Percentiles rank a stretch among this genome's conserved stretches.
Conservation (phyloP, 2,888 invertebrate genomes). For the Drosophila pegasa region DNA sequence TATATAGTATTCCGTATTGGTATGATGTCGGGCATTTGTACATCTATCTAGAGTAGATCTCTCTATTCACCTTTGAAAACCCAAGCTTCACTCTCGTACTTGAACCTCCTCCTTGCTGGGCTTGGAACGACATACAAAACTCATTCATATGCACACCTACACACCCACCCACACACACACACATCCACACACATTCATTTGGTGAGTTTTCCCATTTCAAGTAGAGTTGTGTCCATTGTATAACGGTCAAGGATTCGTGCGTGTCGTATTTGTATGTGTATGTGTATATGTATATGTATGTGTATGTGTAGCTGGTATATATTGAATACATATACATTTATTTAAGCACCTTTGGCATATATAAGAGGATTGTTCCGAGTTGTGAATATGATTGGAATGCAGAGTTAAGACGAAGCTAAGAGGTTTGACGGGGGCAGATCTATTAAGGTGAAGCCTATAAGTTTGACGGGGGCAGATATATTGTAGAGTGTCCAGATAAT, state of each 20-base stretch:
- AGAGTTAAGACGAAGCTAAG: no score
- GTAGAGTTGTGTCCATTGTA: neutral
- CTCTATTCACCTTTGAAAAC: constrained; percentile 6
- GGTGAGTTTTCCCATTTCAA: constrained; percentile 2
- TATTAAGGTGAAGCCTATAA: no score
- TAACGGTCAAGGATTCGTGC: constrained; percentile 1
- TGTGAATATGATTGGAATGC: no score
- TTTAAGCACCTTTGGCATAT: neutral
- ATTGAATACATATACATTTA: neutral
- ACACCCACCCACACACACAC: constrained; percentile 10
- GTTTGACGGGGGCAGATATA: no score
- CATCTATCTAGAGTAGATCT: constrained; percentile 17
- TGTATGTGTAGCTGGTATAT: neutral
- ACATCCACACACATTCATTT: constrained; percentile 24
- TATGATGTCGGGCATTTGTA: constrained; percentile 25
- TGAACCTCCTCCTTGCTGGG: constrained; percentile 24
- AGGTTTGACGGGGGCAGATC: no score
- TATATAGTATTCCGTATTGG: constrained; percentile 23
- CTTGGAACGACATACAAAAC: constrained; percentile 15
- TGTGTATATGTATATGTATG: constrained; percentile 7
- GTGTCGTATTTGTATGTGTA: constrained; percentile 7
- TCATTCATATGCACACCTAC: constrained; percentile 8
- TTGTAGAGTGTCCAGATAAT: no score
- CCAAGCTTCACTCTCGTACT: constrained; percentile 25
- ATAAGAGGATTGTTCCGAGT: neutral